Evolutionary conservation across 2,888 invertebrate species (phyloP).

Genomic region (Chydorus sphaericus): DNA sequence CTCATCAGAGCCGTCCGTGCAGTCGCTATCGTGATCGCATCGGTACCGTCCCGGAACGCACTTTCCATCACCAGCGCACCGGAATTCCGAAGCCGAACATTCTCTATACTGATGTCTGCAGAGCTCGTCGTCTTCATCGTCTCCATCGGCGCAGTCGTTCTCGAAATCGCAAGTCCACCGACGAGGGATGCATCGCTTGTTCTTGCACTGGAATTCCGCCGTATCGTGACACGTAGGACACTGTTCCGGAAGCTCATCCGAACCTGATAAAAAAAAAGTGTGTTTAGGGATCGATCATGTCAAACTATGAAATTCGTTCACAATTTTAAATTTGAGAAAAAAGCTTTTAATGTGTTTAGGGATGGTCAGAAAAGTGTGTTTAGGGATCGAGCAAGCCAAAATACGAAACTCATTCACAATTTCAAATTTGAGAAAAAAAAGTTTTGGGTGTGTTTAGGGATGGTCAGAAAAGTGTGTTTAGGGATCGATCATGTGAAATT

Average conservation of each 20-base stretch:
- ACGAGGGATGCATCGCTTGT: conserved; percentile 70
- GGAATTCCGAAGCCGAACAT: conserved; percentile 86
- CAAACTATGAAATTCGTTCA: too few relatives aligned
- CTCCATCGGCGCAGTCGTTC: conserved; percentile 72
- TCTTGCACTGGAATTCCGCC: conserved; percentile 84
- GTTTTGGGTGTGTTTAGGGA: too few relatives aligned
- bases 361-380: neutral
- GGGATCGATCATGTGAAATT: neutral
- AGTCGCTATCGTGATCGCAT: conserved; percentile 90
- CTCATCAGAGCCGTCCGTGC: conserved; percentile 91
- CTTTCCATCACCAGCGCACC: conserved; percentile 61
- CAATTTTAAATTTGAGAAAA: too few relatives aligned
- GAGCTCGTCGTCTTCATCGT: conserved; percentile 68
- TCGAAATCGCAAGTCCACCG: conserved; percentile 94
- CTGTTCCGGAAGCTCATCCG: conserved; percentile 78
- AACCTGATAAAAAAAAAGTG: conserved; percentile 25
- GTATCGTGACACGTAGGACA: conserved; percentile 77
- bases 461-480: too few relatives aligned
- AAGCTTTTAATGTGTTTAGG: too few relatives aligned
- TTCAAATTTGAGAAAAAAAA: too few relatives aligned
- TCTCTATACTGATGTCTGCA: conserved; percentile 70
- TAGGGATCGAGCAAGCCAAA: neutral
- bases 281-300: neutral
- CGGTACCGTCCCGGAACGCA: conserved; percentile 50
- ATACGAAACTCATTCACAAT: neutral